phyloP scores from a whole-genome alignment of 2,888 invertebrate species.

The Stenodema calcarata region DNA sequence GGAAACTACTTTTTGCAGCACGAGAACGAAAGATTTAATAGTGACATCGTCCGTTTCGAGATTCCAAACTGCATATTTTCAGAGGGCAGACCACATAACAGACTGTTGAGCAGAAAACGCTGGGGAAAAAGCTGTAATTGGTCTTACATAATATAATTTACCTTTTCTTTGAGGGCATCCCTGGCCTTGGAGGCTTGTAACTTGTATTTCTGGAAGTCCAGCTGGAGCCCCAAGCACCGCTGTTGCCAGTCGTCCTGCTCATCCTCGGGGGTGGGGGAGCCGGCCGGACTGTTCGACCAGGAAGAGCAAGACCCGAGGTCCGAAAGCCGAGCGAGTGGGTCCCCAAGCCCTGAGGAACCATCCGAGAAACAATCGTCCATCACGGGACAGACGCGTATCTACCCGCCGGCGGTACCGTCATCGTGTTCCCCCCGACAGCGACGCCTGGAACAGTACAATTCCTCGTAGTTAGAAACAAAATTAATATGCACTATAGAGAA shows the following conservation, averaged over 20 bases:
- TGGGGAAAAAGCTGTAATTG: not conserved
- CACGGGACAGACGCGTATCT: not conserved
- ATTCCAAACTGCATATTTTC: not conserved
- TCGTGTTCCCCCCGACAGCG: not conserved
- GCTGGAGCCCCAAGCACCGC: conserved; percentile 82
- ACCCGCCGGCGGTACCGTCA: conserved; percentile 10
- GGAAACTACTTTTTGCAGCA: too few species aligned
- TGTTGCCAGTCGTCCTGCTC: conserved; percentile 81
- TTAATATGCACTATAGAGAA: too few species aligned
- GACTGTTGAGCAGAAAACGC: not conserved
- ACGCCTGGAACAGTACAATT: not conserved
- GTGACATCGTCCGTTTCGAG: too few species aligned
- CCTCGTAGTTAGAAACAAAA: too few species aligned
- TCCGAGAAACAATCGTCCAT: conserved; percentile 47
- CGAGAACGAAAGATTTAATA: too few species aligned
- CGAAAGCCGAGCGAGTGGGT: conserved; percentile 78
- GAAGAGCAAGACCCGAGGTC: conserved; percentile 67
- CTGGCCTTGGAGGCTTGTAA: conserved; percentile 86
- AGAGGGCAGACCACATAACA: not conserved
- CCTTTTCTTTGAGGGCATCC: conserved; percentile 90
- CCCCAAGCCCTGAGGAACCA: conserved; percentile 59
- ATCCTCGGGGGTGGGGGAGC: conserved; percentile 61
- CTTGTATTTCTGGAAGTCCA: conserved; percentile 84
- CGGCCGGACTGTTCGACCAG: conserved; percentile 61
- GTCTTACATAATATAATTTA: conserved; percentile 61